Conservation (phyloP, 35 echinoderm and acorn worm species). For the Nesometra sesokonis region DNA sequence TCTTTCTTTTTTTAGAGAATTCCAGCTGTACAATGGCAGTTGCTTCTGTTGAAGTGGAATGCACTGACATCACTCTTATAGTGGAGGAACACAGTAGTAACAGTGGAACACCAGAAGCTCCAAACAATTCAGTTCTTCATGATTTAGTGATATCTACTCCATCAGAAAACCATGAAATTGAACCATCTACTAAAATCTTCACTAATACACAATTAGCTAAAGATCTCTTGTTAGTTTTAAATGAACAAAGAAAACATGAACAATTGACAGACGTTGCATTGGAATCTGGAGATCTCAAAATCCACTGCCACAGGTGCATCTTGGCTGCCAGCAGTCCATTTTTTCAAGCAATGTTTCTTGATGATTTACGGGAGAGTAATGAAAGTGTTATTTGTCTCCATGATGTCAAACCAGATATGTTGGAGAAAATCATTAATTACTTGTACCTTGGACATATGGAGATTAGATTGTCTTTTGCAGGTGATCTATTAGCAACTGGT, state of each 20-base stretch:
- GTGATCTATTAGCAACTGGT: background rate
- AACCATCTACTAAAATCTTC: background rate
- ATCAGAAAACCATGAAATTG: background rate
- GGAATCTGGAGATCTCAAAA: background rate
- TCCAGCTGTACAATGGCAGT: background rate
- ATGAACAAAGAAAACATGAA: conserved; percentile 28
- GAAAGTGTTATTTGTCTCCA: background rate
- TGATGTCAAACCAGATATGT: background rate
- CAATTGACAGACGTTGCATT: conserved; percentile 20
- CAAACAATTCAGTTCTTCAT: too few species aligned
- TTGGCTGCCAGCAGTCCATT: background rate
- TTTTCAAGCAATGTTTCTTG: conserved; percentile 4
- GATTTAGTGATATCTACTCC: background rate
- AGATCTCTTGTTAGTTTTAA: conserved; percentile 21
- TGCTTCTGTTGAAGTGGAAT: background rate
- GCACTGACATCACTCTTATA: background rate
- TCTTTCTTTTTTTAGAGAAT: background rate
- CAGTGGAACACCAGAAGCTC: too few species aligned
- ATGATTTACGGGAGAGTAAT: conserved; percentile 1
- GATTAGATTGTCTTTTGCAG: background rate
- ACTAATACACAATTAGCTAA: background rate
- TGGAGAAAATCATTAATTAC: background rate
- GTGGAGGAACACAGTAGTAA: too few species aligned
- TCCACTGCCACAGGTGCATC: background rate
- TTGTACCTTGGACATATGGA: background rate